Base-by-base conservation (phyloP, 2,797 vertebrate species). In the Acestrorhynchus altus region DNA sequence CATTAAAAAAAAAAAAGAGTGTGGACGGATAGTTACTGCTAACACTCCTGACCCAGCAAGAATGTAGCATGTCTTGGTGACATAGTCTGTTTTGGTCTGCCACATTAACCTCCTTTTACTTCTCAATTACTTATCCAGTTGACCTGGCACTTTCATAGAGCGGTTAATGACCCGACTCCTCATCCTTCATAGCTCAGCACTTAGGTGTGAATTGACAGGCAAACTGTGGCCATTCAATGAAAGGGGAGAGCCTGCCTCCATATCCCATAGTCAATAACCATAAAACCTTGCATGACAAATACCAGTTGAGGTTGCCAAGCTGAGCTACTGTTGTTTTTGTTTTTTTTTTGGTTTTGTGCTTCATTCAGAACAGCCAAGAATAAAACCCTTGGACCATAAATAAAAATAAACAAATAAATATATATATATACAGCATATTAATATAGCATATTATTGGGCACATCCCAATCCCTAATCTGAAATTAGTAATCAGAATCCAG, bases 81-180 rank as follows among this genome's bases (percentile, higher is more conserved):
- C 26, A 69, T 11, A 11, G 20, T 54, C 39, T 68, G 26, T 39
- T 31, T 47, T 47, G 26, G n/a, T 76, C 42, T 46, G 64, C 52
- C 42, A 12, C 52, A 16, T 16, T 57, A 47, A 20, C 39, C 11
- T 20, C 54, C 51, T 46, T 56, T 57, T 35, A 61, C 28, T 77
- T 76, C 54, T 69, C 39, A 71, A 63, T 63, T 44, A 31, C 39
- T 57, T 67, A 42, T 57, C 40, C 22, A 44, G 61, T 54, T 66
- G 31, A 56, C 16, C 74, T 59, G 8, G 42, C n/a, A 60, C 74
- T 59, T 68, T 69, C 65, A 39, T 59, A 49, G n/a, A 76, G 26
- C 51, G 20, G 64, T 51, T 28, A 57, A 67, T 40, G 51, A 42
- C 8, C 51, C 31, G 54, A 16, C 13, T 49, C 16, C 20, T 47